Evolutionary conservation across 2,797 vertebrate genomes (phyloP).

Genomic region (Stomatorhinus walkeri): DNA sequence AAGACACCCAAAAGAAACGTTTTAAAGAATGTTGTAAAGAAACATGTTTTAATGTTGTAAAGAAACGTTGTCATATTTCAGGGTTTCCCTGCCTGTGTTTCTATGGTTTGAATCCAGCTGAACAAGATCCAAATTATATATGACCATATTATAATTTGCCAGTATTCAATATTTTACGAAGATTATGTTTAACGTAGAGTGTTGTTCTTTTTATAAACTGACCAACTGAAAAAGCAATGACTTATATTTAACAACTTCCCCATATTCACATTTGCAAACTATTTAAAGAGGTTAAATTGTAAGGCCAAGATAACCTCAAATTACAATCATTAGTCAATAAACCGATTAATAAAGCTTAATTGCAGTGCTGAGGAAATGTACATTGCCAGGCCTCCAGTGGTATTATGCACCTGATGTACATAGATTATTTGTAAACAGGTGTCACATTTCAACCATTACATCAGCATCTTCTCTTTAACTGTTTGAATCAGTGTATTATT

Average conservation of each 20-base stretch:
- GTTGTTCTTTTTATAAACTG: neutral
- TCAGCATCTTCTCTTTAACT: neutral
- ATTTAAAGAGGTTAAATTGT: neutral
- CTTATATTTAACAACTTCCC: neutral
- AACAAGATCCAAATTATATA: neutral
- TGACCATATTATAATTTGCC: neutral
- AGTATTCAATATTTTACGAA: neutral
- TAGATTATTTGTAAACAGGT: neutral
- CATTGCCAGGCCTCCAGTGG: neutral
- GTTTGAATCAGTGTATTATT: neutral
- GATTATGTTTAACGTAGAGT: neutral
- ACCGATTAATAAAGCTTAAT: neutral
- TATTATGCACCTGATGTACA: neutral
- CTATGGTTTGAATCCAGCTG: neutral
- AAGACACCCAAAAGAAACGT: neutral
- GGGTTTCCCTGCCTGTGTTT: neutral
- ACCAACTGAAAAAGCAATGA: neutral
- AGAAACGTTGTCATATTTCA: neutral
- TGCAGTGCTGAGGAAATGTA: neutral
- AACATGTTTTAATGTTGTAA: too few species aligned
- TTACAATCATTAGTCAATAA: neutral
- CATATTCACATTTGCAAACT: neutral
- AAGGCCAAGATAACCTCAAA: neutral
- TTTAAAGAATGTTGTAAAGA: too few species aligned
- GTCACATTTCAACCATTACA: neutral